Conservation (phyloP, 2,113 vertebrate species). For the Myodes glareolus region DNA sequence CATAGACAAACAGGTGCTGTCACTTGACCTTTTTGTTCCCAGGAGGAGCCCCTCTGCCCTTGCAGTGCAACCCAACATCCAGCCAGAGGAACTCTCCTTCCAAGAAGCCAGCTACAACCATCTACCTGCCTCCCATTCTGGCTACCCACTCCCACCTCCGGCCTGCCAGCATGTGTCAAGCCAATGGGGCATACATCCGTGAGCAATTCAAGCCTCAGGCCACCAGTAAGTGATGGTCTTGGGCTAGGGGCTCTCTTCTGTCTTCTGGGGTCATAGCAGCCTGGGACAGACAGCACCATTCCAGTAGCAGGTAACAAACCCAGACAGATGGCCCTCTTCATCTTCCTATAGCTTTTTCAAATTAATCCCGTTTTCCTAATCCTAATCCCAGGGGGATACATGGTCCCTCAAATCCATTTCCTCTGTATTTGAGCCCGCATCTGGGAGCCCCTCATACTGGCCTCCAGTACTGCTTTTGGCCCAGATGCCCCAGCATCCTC, state of each 20-base stretch:
- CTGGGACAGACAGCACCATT: not conserved
- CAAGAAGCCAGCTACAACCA: constrained; percentile 29
- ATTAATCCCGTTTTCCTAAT: not conserved
- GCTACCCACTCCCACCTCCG: constrained; percentile 85
- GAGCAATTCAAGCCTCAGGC: constrained; percentile 91
- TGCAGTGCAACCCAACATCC: constrained; percentile 78
- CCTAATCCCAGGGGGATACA: not conserved
- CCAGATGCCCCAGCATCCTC: not conserved
- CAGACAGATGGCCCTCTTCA: not conserved
- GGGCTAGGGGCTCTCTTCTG: not conserved
- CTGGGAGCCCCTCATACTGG: not conserved
- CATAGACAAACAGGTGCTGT: not conserved
- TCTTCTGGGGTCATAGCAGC: not conserved
- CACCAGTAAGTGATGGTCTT: constrained; percentile 83
- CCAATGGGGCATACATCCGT: constrained; percentile 89
- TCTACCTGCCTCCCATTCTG: constrained; percentile 53
- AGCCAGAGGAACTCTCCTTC: constrained; percentile 65
- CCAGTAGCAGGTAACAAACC: not conserved
- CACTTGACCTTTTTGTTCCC: not conserved
- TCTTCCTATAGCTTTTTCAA: not conserved
- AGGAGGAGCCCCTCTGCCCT: constrained; percentile 89
- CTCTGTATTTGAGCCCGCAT: not conserved
- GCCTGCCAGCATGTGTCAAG: constrained; percentile 88
- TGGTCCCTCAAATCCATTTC: not conserved
- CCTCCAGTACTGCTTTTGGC: not conserved